Conservation (phyloP, 2,113 vertebrate genomes). For the Nycticorax nycticorax region DNA sequence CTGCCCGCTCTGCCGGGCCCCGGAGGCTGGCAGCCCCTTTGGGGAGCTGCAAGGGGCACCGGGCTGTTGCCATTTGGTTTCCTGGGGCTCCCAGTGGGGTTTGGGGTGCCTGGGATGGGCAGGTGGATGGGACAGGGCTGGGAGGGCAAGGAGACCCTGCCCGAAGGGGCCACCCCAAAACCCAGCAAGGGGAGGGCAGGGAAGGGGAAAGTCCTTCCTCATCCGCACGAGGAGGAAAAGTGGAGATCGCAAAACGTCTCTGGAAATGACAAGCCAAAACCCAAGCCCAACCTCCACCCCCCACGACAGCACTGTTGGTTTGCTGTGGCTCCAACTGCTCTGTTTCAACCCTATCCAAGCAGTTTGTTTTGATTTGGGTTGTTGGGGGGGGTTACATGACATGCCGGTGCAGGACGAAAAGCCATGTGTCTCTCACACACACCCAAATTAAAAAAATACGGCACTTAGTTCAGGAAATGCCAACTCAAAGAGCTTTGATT, state of each 20-base stretch:
- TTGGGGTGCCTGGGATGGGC: not conserved
- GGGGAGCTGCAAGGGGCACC: not conserved
- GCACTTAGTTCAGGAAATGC: not conserved
- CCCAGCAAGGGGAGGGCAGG: not conserved
- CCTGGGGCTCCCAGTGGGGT: fast-evolving
- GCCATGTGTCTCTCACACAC: not conserved
- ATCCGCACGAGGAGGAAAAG: fast-evolving
- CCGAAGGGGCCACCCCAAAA: not conserved
- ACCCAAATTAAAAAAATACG: not conserved
- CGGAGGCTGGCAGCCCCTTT: fast-evolving
- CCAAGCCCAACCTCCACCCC: not conserved
- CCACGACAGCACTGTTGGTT: fast-evolving
- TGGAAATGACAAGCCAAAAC: not conserved
- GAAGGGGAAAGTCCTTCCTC: not conserved
- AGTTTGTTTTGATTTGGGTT: not conserved
- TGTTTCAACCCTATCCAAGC: not conserved
- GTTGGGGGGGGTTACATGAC: not conserved
- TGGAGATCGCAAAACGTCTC: not conserved
- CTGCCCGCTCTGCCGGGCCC: not conserved
- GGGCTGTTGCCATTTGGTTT: not conserved
- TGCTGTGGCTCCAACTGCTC: not conserved
- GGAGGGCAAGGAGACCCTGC: fast-evolving
- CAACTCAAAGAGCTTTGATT: not conserved
- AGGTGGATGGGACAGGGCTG: not conserved
- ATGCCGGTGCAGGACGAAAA: not conserved